Conservation (phyloP, 1,140 invertebrate species). For the Caenorhabditis briggsae region DNA sequence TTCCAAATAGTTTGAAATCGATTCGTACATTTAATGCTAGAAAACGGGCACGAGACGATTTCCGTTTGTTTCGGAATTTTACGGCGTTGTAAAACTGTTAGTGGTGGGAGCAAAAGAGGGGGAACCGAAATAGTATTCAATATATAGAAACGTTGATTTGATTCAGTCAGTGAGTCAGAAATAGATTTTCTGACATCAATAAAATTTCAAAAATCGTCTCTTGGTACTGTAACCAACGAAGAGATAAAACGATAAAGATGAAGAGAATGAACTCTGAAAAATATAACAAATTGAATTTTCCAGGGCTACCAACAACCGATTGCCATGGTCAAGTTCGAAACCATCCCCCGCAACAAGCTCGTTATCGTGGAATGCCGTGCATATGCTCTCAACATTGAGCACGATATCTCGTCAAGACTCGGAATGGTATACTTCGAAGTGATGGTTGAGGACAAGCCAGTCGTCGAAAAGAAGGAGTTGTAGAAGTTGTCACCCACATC, state of each 20-base stretch:
- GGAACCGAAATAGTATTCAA: background rate
- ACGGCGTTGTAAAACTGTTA: constrained; percentile 15
- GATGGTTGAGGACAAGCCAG: constrained; percentile 61
- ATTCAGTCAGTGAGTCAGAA: constrained; percentile 13
- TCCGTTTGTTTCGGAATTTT: background rate
- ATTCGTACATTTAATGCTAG: background rate
- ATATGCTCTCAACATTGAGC: constrained; percentile 76
- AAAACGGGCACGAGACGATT: background rate
- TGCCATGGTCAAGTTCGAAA: constrained; percentile 77
- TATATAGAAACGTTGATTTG: background rate
- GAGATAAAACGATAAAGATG: too few species aligned
- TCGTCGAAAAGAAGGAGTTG: constrained; percentile 21
- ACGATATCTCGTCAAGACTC: constrained; percentile 70
- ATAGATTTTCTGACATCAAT: background rate
- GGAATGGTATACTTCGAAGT: constrained; percentile 74
- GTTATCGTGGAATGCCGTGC: constrained; percentile 76
- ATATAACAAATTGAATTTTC: background rate
- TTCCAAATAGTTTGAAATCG: background rate
- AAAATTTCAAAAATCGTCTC: constrained; percentile 57
- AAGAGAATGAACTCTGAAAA: too few species aligned
- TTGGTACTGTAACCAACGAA: constrained; percentile 57
- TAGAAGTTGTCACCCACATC: background rate
- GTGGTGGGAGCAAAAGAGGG: constrained; percentile 12
- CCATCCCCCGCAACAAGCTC: constrained; percentile 74
- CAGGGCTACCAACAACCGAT: constrained; percentile 51